These are phyloP conservation scores for Aphelinus certus DNA, from an alignment of 1,140 invertebrate genomes.

Conservation along the genomic window DNA sequence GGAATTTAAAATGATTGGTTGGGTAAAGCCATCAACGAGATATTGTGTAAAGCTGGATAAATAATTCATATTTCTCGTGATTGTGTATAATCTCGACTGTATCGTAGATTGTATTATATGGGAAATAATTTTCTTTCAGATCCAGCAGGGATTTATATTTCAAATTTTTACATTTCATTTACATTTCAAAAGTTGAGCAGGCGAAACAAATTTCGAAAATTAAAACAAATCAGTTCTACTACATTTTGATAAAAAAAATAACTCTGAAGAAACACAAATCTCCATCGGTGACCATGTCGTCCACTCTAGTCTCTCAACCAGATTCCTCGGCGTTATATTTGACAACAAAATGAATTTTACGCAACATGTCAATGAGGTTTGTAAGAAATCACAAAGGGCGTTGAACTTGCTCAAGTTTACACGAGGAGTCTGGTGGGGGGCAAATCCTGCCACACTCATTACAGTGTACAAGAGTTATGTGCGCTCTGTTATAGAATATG, in stretches of 20 bases:
- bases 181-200: too few relatives aligned
- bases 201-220: too few relatives aligned
- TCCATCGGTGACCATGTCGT: not conserved
- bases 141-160: too few relatives aligned
- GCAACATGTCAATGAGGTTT: not conserved
- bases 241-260: conserved; percentile 25
- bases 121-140: too few relatives aligned
- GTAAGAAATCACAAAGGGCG: not conserved
- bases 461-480: conserved; percentile 28
- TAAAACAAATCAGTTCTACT: conserved; percentile 1
- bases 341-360: conserved; percentile 10
- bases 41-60: too few relatives aligned
- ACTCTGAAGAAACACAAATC: not conserved
- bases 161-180: too few relatives aligned
- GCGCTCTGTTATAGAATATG: conserved; percentile 27
- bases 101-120: too few relatives aligned
- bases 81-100: too few relatives aligned
- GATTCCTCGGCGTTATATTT: conserved; percentile 27
- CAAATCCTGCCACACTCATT: conserved; percentile 22
- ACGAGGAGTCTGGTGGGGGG: conserved; percentile 32
- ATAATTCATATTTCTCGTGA: too few relatives aligned
- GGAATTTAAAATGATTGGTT: too few relatives aligned
- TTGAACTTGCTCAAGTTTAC: conserved; percentile 33
- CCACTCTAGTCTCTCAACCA: not conserved
- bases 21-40: too few relatives aligned